phyloP scores from a whole-genome alignment of 2,888 invertebrate genomes.

The Idaea straminata region DNA sequence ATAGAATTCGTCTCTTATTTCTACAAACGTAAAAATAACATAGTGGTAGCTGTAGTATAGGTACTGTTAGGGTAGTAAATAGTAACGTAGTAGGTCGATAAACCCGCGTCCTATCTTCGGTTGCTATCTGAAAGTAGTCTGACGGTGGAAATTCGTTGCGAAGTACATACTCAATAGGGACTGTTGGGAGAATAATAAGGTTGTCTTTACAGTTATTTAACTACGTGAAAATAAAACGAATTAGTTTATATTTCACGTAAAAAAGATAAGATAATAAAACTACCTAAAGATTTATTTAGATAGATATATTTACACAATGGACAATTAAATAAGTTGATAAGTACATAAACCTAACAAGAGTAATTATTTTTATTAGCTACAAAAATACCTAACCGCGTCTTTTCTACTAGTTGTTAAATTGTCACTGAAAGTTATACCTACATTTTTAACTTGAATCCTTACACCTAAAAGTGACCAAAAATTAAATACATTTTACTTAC shows the following conservation, averaged over 20 bases:
- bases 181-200: neutral
- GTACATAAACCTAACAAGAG: too few relatives aligned
- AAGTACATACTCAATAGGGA: neutral
- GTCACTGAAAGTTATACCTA: too few relatives aligned
- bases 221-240: conserved; percentile 4
- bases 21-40: neutral
- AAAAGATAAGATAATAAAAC: too few relatives aligned
- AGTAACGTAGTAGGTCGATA: neutral
- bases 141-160: neutral
- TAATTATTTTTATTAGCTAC: too few relatives aligned
- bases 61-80: neutral
- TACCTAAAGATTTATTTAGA: too few relatives aligned
- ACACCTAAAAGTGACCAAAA: too few relatives aligned
- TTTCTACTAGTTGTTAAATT: too few relatives aligned
- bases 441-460: too few relatives aligned
- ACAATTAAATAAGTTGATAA: too few relatives aligned
- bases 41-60: neutral
- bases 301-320: too few relatives aligned
- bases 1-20: neutral
- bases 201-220: neutral
- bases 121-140: neutral
- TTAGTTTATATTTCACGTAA: neutral
- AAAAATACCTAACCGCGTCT: too few relatives aligned
- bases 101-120: neutral
- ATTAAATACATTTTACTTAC: too few relatives aligned